Percentiles rank a stretch among this genome's conserved stretches.
phyloP scores from a whole-genome alignment of 2,888 invertebrate species.

The Caenorhabditis zanzibari region DNA sequence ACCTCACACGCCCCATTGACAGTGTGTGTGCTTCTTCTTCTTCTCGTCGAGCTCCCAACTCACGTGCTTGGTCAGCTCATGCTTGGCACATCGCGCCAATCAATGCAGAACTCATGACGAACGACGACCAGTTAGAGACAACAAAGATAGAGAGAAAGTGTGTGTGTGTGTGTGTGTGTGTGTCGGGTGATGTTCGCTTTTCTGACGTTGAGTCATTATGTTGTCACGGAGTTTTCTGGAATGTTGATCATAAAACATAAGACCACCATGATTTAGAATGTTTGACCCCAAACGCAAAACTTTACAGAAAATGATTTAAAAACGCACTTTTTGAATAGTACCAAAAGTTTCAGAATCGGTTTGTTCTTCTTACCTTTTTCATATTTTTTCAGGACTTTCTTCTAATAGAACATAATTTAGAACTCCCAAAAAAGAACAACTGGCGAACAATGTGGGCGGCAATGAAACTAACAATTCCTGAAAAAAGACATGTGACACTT shows the following conservation, averaged over 20 bases:
- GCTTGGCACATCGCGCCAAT: slow-evolving; percentile 48
- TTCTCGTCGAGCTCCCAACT: slow-evolving; percentile 13
- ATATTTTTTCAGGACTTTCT: too few species aligned
- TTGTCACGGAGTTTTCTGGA: slow-evolving; percentile 29
- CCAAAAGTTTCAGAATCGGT: too few species aligned
- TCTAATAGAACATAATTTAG: neutral
- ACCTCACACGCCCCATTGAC: slow-evolving; percentile 58
- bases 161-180: neutral
- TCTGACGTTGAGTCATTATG: slow-evolving; percentile 35
- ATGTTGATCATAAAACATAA: slow-evolving; percentile 27
- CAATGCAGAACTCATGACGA: slow-evolving; percentile 62
- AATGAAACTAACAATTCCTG: slow-evolving; percentile 41
- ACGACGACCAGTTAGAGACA: slow-evolving; percentile 19
- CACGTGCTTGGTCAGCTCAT: slow-evolving; percentile 58
- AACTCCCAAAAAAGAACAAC: slow-evolving; percentile 10
- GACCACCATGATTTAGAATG: neutral
- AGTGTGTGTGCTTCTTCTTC: slow-evolving; percentile 44
- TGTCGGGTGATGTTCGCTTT: slow-evolving; percentile 49
- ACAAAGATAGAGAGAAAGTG: slow-evolving; percentile 3
- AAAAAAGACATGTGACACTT: slow-evolving; percentile 44
- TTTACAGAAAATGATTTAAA: too few species aligned
- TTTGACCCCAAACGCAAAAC: neutral
- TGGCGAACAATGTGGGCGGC: slow-evolving; percentile 2
- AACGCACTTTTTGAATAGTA: too few species aligned
- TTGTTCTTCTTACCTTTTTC: neutral